Evolutionary conservation across 2,797 vertebrate species (phyloP).

Genomic region (Mus spretus): DNA sequence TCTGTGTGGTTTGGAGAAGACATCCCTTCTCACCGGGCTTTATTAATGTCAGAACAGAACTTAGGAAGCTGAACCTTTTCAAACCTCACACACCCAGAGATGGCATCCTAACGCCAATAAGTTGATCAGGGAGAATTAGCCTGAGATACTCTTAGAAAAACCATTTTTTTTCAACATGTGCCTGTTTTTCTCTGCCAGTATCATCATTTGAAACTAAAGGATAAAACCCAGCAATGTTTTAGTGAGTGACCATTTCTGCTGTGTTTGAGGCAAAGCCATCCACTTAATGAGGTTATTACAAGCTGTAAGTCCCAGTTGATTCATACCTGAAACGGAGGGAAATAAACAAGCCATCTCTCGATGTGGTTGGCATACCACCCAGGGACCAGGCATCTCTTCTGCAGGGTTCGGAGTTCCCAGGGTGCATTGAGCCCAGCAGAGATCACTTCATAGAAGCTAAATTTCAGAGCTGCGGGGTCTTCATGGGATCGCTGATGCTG

Average conservation of each 20-base stretch:
- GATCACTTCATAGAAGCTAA: constrained; percentile 97
- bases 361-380: constrained; percentile 96
- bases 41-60: not conserved
- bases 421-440: constrained; percentile 92
- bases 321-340: constrained; percentile 95
- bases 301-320: constrained; percentile 14
- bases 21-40: not conserved
- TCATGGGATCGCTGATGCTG: constrained; percentile 97
- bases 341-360: constrained; percentile 95
- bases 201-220: not conserved
- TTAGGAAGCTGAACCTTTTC: not conserved
- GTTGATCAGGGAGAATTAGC: not conserved
- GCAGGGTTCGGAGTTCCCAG: constrained; percentile 93
- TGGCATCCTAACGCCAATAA: not conserved
- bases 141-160: constrained; percentile 4
- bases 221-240: not conserved
- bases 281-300: constrained; percentile 42
- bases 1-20: constrained; percentile 24
- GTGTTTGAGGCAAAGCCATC: constrained; percentile 51
- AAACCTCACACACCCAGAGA: not conserved
- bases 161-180: not conserved
- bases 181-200: not conserved
- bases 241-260: constrained; percentile 12
- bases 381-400: constrained; percentile 95
- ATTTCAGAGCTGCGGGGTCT: constrained; percentile 94